Conservation (phyloP, 2,888 invertebrate species). For the Piscicola geometra region DNA sequence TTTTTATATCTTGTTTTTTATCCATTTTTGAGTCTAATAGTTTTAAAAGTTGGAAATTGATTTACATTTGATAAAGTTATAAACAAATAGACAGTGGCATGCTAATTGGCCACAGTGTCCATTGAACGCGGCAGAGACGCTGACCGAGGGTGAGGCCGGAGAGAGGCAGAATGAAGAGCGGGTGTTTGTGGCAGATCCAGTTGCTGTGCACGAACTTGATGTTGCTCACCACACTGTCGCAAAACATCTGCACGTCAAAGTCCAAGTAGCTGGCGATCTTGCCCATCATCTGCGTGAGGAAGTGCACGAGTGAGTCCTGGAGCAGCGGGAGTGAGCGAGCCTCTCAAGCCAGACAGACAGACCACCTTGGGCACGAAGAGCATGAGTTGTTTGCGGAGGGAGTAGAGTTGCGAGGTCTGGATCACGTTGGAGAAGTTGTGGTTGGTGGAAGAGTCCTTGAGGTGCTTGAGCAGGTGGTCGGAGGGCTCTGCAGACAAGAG, state of each 20-base stretch:
- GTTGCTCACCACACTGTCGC: slow-evolving; percentile 21
- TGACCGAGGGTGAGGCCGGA: not conserved
- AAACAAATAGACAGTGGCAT: no score
- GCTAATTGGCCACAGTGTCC: no score
- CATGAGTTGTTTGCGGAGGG: slow-evolving; percentile 13
- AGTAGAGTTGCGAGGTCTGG: slow-evolving; percentile 26
- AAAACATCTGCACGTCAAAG: slow-evolving; percentile 26
- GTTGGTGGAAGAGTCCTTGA: slow-evolving; percentile 2
- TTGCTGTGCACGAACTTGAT: slow-evolving; percentile 17
- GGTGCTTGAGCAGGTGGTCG: not conserved
- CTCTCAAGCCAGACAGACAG: no score
- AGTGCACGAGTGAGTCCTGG: no score
- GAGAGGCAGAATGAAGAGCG: slow-evolving; percentile 27
- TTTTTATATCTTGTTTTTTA: no score
- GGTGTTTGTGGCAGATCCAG: slow-evolving; percentile 21
- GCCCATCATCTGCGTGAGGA: slow-evolving; percentile 26
- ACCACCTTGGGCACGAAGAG: slow-evolving; percentile 26
- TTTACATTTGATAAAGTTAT: no score
- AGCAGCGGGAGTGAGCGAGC: no score
- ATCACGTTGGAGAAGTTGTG: slow-evolving; percentile 26
- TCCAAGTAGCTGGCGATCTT: slow-evolving; percentile 25
- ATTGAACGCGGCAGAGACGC: no score
- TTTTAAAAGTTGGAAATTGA: no score
- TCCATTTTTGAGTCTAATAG: no score
- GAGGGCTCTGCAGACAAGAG: not conserved